phyloP scores from a whole-genome alignment of 2,888 invertebrate genomes.

The Pandemis cinnamomeana region DNA sequence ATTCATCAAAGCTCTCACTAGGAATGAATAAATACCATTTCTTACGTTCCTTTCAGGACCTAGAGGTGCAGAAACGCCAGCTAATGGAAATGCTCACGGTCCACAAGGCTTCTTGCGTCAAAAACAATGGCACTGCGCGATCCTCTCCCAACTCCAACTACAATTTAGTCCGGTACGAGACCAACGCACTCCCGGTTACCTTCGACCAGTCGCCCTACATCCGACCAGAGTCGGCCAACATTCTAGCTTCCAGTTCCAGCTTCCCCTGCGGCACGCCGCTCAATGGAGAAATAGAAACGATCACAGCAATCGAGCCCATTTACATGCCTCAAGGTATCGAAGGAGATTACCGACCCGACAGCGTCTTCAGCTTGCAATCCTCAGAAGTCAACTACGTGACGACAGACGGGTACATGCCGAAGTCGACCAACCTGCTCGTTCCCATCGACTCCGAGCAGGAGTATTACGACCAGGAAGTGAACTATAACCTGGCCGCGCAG shows the following conservation, averaged over 20 bases:
- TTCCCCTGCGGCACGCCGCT: constrained; percentile 76
- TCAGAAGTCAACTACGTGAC: constrained; percentile 68
- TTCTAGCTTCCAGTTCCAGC: constrained; percentile 75
- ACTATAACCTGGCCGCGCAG: constrained; percentile 76
- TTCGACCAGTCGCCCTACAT: constrained; percentile 81
- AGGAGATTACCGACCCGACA: constrained; percentile 75
- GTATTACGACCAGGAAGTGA: constrained; percentile 82
- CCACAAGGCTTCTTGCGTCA: constrained; percentile 89
- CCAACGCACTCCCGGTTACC: constrained; percentile 73
- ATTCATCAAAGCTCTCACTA: neutral
- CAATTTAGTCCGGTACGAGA: constrained; percentile 77
- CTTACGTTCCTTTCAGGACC: constrained; percentile 79
- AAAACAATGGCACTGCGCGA: constrained; percentile 73
- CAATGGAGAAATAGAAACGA: constrained; percentile 73
- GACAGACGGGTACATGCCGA: constrained; percentile 77
- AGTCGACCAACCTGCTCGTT: constrained; percentile 77
- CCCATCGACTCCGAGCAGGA: constrained; percentile 82
- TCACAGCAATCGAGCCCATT: constrained; percentile 71
- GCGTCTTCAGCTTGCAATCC: constrained; percentile 73
- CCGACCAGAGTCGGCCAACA: constrained; percentile 81
- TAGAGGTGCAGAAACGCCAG: constrained; percentile 91
- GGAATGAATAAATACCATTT: neutral
- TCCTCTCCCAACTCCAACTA: constrained; percentile 73
- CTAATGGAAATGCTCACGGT: constrained; percentile 91
- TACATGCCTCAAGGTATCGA: constrained; percentile 74